Evolutionary conservation across 2,797 vertebrate species (phyloP), one percentile per base, ranked within the genome.

Genomic region (Siniperca undulata): DNA sequence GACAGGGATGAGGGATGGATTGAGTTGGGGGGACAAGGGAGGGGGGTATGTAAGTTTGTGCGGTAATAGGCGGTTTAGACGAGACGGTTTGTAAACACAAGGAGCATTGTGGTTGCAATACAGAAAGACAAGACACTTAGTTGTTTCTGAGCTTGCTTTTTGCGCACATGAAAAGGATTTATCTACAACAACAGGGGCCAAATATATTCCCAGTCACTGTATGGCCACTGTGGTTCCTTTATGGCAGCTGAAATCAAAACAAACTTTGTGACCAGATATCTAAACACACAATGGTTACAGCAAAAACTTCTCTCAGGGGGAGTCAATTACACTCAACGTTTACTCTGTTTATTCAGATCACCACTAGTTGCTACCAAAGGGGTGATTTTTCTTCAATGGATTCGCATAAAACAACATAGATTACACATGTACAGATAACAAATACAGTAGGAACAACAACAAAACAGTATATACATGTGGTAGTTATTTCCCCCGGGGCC

Each of bases 201-300:
- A 81, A 89, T 83, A 85, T 87, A 89, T 89, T 87, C 90, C 82
- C 92, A 91, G 89, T 91, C 85, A 81, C 89, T 83, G 85, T 74
- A 91, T 86, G 89, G 86, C 86, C 89, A 83, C 86, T 93, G 91
- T 82, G 92, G 93, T 90, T 90, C 82, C 87, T 89, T 88, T 82
- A 92, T 86, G 80, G 90, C 87, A 86, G 80, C 84, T 83, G 75
- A 83, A 93, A 89, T 92, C 85, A 93, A 94, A 95, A 94, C 91
- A 94, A 92, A 94, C 91, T 88, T 88, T 95, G 92, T 83, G 89
- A 94, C 88, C 83, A 92, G 91, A 94, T 93, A 94, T 90, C 92
- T 93, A 94, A 94, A 94, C 90, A 88, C 71, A 87, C 78, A 90
- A 85, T 78, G 73, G 84, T 88, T 81, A 90, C 30, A 76, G 81